Percentiles rank a stretch among this genome's conserved stretches.
Conservation (phyloP, 2,888 invertebrate species). For the Anaspis maculata region DNA sequence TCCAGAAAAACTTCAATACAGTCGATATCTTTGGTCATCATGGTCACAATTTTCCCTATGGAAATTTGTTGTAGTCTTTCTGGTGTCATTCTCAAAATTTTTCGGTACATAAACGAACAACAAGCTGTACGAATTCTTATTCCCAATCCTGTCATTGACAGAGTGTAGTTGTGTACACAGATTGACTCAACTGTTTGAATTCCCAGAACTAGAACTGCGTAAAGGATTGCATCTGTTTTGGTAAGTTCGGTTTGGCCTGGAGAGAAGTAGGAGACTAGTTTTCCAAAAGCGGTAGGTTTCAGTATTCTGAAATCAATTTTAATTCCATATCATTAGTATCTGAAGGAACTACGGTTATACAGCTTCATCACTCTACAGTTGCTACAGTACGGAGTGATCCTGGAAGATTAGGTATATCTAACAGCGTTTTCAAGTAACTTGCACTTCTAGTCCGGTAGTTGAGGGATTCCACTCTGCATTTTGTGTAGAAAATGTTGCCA, state of each 20-base stretch:
- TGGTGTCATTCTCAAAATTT: conserved; percentile 39
- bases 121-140: conserved; percentile 77
- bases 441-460: too few relatives aligned
- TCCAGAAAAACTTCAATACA: conserved; percentile 81
- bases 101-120: conserved; percentile 75
- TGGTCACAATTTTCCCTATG: conserved; percentile 66
- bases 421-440: too few relatives aligned
- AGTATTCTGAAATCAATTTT: conserved; percentile 20
- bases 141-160: conserved; percentile 70
- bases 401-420: too few relatives aligned
- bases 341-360: too few relatives aligned
- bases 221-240: conserved; percentile 56
- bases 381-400: too few relatives aligned
- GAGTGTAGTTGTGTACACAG: conserved; percentile 67
- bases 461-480: too few relatives aligned
- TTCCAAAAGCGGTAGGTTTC: conserved; percentile 24
- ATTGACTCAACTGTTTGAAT: conserved; percentile 64
- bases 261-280: conserved; percentile 26
- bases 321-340: too few relatives aligned
- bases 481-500: too few relatives aligned
- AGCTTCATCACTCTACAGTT: too few relatives aligned
- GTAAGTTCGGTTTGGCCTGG: conserved; percentile 21
- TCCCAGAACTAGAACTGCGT: conserved; percentile 61
- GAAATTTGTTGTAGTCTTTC: conserved; percentile 64
- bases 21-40: conserved; percentile 87